These are phyloP conservation scores for Globia sparganii DNA, from an alignment of 2,888 invertebrate genomes.

Conservation along the genomic window DNA sequence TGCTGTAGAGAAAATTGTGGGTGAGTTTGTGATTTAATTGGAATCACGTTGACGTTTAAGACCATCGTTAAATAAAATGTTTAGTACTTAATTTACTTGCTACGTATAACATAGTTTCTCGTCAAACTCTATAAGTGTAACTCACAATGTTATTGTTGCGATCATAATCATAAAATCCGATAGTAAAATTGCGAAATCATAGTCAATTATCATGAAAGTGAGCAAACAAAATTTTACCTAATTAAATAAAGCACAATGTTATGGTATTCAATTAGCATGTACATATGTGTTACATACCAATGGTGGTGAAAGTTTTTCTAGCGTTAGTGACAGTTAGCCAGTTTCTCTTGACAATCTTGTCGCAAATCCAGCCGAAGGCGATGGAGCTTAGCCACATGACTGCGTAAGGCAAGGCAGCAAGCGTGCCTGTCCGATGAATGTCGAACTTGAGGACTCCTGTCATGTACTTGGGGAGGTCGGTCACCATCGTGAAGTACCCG, in stretches of 20 bases:
- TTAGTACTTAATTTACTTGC: too few species aligned
- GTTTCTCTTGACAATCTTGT: conserved; percentile 91
- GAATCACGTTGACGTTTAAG: not conserved
- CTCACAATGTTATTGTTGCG: conserved; percentile 1
- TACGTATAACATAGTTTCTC: conserved; percentile 22
- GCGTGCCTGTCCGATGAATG: conserved; percentile 91
- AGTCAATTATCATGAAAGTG: conserved; percentile 45
- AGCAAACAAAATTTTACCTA: conserved; percentile 57
- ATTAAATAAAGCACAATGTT: conserved; percentile 59
- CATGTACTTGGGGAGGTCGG: conserved; percentile 93
- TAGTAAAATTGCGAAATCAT: conserved; percentile 25
- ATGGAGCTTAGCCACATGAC: conserved; percentile 93
- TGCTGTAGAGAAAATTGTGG: conserved; percentile 80
- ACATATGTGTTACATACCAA: conserved; percentile 87
- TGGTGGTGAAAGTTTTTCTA: conserved; percentile 92
- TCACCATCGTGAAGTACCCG: conserved; percentile 93
- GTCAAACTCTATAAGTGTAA: not conserved
- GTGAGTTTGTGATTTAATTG: conserved; percentile 1
- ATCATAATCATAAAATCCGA: conserved; percentile 35
- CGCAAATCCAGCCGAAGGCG: conserved; percentile 92
- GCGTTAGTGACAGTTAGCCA: conserved; percentile 90
- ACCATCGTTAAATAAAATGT: not conserved
- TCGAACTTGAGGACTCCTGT: conserved; percentile 92
- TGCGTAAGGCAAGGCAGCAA: conserved; percentile 92
- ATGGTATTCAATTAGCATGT: conserved; percentile 60